Conservation (phyloP, 2,888 invertebrate species). For the Polydrusus pterygomalis region DNA sequence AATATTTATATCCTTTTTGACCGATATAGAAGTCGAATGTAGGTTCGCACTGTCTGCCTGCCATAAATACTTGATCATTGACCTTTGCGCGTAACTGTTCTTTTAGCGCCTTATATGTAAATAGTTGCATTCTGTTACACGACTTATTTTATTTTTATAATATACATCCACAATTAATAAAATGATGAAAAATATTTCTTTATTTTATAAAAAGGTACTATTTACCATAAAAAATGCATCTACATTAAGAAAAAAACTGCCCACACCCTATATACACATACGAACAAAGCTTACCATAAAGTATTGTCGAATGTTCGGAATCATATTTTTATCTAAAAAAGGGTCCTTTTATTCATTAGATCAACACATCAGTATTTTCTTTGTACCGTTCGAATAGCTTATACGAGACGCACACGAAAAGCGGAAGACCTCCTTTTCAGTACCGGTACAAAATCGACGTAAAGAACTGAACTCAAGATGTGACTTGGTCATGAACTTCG, state of each 20-base stretch:
- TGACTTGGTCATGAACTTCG: constrained; percentile 47
- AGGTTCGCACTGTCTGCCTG: constrained; percentile 54
- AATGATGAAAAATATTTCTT: not conserved
- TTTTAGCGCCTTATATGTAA: constrained; percentile 53
- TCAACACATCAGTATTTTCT: constrained; percentile 18
- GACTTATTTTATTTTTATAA: not conserved
- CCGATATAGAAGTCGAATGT: constrained; percentile 6
- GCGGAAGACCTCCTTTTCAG: constrained; percentile 22
- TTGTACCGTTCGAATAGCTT: not conserved
- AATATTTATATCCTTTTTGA: constrained; percentile 7
- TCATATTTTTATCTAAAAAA: constrained; percentile 18
- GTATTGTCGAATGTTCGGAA: constrained; percentile 18
- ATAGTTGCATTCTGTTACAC: constrained; percentile 1
- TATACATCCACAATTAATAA: not conserved
- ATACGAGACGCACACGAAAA: constrained; percentile 10
- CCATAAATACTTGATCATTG: constrained; percentile 66
- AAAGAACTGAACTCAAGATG: constrained; percentile 32
- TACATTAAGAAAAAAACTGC: too few relatives aligned
- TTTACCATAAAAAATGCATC: not conserved
- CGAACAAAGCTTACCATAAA: constrained; percentile 27
- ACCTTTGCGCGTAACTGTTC: constrained; percentile 69
- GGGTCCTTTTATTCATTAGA: constrained; percentile 1
- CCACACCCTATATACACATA: not conserved
- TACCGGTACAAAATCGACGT: constrained; percentile 32
- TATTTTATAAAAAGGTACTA: not conserved